Base-by-base conservation (phyloP, 2,113 vertebrate genomes). In the Syrrhaptes paradoxus region DNA sequence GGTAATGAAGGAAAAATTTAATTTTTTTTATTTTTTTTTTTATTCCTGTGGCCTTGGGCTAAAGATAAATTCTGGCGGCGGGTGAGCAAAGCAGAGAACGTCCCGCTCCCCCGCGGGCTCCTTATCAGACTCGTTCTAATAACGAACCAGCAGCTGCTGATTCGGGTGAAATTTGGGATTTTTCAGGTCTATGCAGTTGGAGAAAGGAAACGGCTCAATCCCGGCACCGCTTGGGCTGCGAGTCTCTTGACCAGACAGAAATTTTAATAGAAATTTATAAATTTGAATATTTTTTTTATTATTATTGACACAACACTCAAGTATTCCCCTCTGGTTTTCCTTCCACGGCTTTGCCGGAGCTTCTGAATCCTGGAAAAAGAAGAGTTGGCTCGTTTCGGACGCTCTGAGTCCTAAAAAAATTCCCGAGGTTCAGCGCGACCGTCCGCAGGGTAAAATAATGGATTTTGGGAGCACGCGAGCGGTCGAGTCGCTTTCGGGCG, bases 11-110 rank as follows among this genome's bases (percentile, higher is more conserved):
- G 36, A 36, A 36, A 36, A 36, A 36, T 36, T 36, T 36, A 36
- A 36, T 36, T 36, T 38, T 38, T 38, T 38, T 38, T 38, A 11
- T 10, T 38, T 38, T 38, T 38, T 38, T 38, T 65, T 46, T 25
- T 54, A 28, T 18, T 7, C 9, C 18, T 13, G 55, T 26, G 11
- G 54, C 54, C 13, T 49, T 0, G 1, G 0, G 26, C 41, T 57
- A 10, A 66, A 48, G 61, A 24, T 28, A n/a, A 10, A 18, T 41
- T 25, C 14, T 22, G 46, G 32, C 7, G 2, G 7, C 25, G 55
- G 48, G 19, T 25, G 54, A 68, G 54, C 3, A 66, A 19, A 19
- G 57, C 57, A 17, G 34, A 43, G 34, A 51, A 76, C 8, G 36
- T 68, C 70, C 51, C 4, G 4, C 45, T 66, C 26, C 10, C 19